Conservation (phyloP, 2,888 invertebrate genomes). For the Agonopterix heracliana region DNA sequence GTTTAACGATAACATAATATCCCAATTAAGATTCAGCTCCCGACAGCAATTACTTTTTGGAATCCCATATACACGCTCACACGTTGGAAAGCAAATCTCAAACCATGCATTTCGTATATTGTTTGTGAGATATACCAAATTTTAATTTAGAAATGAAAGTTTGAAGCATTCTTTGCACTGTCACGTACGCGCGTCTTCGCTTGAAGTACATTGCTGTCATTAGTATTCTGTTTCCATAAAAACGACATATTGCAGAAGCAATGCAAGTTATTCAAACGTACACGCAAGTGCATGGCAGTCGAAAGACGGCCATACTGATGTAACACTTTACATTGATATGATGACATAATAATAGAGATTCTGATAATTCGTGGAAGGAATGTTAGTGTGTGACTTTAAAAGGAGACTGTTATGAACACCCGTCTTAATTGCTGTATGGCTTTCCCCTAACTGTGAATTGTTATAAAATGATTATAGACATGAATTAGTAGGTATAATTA, state of each 20-base stretch:
- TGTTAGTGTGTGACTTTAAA: constrained; percentile 48
- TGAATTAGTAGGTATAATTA: too few species aligned
- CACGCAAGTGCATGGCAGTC: too few species aligned
- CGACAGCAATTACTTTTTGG: neutral
- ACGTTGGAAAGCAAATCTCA: neutral
- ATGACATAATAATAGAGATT: too few species aligned
- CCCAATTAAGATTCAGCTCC: neutral
- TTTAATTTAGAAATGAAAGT: too few species aligned
- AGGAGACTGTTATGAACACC: constrained; percentile 72
- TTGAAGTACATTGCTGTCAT: too few species aligned
- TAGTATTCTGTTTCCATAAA: too few species aligned
- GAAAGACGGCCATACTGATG: too few species aligned
- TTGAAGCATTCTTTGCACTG: too few species aligned
- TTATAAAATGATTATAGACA: constrained; percentile 11
- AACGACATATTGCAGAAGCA: too few species aligned
- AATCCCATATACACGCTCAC: neutral
- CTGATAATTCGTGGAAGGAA: neutral
- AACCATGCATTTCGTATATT: neutral
- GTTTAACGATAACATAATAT: neutral
- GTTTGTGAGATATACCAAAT: neutral
- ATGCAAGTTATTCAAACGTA: too few species aligned
- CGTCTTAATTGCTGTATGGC: constrained; percentile 18
- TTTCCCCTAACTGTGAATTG: neutral
- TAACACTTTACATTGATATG: too few species aligned
- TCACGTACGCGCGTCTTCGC: too few species aligned